phyloP scores from a whole-genome alignment of 2,888 invertebrate species.

The Agrochola lota region DNA sequence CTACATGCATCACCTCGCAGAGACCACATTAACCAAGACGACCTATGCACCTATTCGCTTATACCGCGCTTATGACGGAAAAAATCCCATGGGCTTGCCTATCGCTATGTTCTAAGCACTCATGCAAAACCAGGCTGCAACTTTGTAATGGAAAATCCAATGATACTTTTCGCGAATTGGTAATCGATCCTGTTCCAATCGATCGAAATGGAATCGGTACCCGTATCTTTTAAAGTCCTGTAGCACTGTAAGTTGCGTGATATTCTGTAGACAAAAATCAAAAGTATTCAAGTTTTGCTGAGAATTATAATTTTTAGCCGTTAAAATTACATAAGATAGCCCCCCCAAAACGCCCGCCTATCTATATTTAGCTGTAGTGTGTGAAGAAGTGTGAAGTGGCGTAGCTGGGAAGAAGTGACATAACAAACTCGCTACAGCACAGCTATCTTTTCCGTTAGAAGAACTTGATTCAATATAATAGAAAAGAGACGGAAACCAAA shows the following conservation, averaged over 20 bases:
- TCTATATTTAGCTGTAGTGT: background rate
- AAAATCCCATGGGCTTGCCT: background rate
- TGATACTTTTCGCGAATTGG: background rate
- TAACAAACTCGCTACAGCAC: background rate
- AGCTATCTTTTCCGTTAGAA: background rate
- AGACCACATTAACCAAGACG: background rate
- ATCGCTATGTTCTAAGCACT: background rate
- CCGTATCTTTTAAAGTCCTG: background rate
- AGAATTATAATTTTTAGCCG: too few relatives aligned
- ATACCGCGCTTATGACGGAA: background rate
- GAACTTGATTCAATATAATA: background rate
- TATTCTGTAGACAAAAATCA: background rate
- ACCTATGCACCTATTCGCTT: background rate
- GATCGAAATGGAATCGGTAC: background rate
- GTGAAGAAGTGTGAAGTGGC: too few relatives aligned
- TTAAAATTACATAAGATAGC: background rate
- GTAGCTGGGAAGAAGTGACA: background rate
- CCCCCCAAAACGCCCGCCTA: background rate
- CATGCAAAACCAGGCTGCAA: background rate
- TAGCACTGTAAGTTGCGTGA: background rate
- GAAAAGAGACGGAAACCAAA: constrained; percentile 35
- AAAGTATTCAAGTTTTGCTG: background rate
- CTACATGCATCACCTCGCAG: background rate
- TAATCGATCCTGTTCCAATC: background rate
- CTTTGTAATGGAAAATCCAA: background rate